These are phyloP conservation scores for Microcebus lehilahytsara DNA, from an alignment of 2,113 vertebrate species.

Conservation along the genomic window DNA sequence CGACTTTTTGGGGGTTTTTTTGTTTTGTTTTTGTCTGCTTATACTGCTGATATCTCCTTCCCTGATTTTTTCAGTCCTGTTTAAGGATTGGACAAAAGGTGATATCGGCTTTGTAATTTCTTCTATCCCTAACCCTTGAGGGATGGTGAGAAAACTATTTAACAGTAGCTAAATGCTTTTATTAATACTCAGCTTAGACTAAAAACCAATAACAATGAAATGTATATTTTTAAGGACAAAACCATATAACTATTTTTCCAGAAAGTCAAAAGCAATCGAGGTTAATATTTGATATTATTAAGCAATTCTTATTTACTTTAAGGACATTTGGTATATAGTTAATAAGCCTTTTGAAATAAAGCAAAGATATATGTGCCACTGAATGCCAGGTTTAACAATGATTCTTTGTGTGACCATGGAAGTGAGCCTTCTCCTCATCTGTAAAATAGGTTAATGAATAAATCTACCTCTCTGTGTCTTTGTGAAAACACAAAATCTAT, in stretches of 20 bases:
- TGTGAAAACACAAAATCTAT: neutral
- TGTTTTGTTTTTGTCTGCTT: neutral
- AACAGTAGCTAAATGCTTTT: neutral
- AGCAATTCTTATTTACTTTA: neutral
- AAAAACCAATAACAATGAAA: neutral
- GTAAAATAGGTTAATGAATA: neutral
- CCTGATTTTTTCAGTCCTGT: neutral
- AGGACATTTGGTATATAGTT: neutral
- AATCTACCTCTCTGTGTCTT: neutral
- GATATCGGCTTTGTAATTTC: neutral
- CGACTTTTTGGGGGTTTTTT: neutral
- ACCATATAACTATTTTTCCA: fast-evolving
- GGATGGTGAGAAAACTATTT: neutral
- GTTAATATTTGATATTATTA: constrained; percentile 33
- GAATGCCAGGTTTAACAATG: neutral
- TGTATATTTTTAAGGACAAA: neutral
- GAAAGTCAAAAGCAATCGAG: fast-evolving
- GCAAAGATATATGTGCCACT: neutral
- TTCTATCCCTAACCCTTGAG: neutral
- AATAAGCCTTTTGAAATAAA: neutral
- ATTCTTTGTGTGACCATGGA: neutral
- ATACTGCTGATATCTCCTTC: neutral
- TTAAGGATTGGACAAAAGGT: neutral
- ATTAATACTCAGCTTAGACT: neutral
- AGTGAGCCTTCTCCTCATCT: neutral